phyloP scores from a whole-genome alignment of 1,140 invertebrate species.

The Drosophila lacertosa region DNA sequence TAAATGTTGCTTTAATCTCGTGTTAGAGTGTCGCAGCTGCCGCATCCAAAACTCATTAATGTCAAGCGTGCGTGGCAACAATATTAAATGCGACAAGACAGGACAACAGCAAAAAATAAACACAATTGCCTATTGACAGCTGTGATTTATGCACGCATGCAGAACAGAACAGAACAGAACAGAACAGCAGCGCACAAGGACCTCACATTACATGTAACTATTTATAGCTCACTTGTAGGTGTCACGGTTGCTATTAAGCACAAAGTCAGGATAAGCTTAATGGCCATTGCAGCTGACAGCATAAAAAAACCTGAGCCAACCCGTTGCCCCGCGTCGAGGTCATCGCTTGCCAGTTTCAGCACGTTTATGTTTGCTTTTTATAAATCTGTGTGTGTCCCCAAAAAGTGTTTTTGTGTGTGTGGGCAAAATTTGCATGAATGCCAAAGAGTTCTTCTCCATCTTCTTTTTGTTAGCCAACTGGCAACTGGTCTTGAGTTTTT shows the following conservation, averaged over 20 bases:
- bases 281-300: not conserved
- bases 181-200: no score
- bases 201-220: no score
- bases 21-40: constrained; percentile 70
- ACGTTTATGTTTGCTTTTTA: not conserved
- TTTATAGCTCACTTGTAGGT: not conserved
- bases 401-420: constrained; percentile 1
- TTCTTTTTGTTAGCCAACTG: constrained; percentile 3
- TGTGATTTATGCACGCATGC: constrained; percentile 59
- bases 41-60: constrained; percentile 65
- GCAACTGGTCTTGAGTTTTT: not conserved
- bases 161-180: not conserved
- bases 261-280: not conserved
- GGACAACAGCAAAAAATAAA: constrained; percentile 20
- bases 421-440: constrained; percentile 53
- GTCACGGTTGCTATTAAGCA: not conserved
- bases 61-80: constrained; percentile 27
- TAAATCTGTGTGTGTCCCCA: not conserved
- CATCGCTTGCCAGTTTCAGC: constrained; percentile 8
- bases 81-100: constrained; percentile 18
- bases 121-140: constrained; percentile 60
- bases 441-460: constrained; percentile 27
- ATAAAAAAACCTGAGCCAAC: not conserved
- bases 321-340: not conserved
- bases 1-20: constrained; percentile 56